Conservation (phyloP, 1,140 invertebrate species). For the Macrosteles quadrilineatus region DNA sequence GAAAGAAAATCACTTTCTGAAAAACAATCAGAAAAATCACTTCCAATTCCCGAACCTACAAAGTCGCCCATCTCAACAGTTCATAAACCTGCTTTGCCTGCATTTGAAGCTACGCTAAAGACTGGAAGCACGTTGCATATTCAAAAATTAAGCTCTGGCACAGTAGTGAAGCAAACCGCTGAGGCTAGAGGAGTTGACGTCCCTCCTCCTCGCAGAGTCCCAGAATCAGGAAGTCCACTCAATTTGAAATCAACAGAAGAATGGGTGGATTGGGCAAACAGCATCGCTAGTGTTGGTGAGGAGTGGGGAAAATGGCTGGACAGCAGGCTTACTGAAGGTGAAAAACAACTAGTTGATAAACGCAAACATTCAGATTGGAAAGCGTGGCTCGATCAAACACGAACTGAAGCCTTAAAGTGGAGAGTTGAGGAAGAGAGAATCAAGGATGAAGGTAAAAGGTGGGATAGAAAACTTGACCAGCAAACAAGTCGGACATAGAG, state of each 20-base stretch:
- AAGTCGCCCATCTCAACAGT: not conserved
- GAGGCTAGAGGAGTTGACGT: not conserved
- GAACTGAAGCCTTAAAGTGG: not conserved
- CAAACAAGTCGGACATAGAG: too few relatives aligned
- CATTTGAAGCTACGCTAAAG: not conserved
- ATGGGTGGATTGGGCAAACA: conserved; percentile 7
- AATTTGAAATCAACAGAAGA: not conserved
- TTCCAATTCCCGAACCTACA: not conserved
- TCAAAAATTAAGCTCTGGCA: conserved; percentile 7
- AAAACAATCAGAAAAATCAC: not conserved
- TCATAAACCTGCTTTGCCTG: not conserved
- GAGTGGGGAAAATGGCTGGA: conserved; percentile 19
- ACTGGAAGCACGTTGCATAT: conserved; percentile 1
- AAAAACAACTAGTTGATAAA: not conserved
- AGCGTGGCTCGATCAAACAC: not conserved
- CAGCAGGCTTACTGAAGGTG: not conserved
- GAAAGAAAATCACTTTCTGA: not conserved
- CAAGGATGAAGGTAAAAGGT: conserved; percentile 1
- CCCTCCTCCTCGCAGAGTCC: not conserved
- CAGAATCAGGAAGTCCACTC: not conserved
- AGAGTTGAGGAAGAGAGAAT: not conserved
- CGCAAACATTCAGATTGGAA: not conserved
- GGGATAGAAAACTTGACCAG: not conserved
- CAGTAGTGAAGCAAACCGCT: not conserved
- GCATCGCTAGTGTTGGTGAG: not conserved